Evolutionary conservation across 2,113 vertebrate species (phyloP).

Genomic region (Tragelaphus strepsiceros): DNA sequence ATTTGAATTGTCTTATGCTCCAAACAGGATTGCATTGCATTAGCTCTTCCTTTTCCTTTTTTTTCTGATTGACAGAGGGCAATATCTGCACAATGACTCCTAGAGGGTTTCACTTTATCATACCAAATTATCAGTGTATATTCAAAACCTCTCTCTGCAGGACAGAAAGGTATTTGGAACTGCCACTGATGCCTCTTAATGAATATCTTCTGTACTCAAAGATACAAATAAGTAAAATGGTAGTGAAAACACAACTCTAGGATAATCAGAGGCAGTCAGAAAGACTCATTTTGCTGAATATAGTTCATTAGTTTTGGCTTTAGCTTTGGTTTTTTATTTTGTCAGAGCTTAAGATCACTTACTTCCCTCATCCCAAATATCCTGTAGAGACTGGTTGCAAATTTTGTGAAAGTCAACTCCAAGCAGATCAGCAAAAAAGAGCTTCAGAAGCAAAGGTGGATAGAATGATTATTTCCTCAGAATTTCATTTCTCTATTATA

Average conservation of each 20-base stretch:
- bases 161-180: neutral
- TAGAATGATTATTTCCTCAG: neutral
- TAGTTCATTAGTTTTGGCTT: neutral
- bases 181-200: neutral
- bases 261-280: neutral
- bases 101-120: neutral
- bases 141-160: neutral
- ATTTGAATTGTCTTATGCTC: neutral
- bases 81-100: neutral
- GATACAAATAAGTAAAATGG: conserved; percentile 14
- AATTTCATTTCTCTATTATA: neutral
- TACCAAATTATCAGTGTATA: neutral
- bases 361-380: neutral
- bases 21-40: neutral
- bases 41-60: neutral
- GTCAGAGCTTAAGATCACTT: neutral
- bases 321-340: neutral
- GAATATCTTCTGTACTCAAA: neutral
- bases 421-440: neutral
- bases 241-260: neutral
- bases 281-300: neutral
- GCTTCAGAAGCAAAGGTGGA: neutral
- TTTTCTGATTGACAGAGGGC: neutral
- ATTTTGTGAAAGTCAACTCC: neutral
- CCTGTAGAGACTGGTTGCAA: neutral